phyloP scores from a whole-genome alignment of 2,888 invertebrate species.

The Ectropis crepuscularia region DNA sequence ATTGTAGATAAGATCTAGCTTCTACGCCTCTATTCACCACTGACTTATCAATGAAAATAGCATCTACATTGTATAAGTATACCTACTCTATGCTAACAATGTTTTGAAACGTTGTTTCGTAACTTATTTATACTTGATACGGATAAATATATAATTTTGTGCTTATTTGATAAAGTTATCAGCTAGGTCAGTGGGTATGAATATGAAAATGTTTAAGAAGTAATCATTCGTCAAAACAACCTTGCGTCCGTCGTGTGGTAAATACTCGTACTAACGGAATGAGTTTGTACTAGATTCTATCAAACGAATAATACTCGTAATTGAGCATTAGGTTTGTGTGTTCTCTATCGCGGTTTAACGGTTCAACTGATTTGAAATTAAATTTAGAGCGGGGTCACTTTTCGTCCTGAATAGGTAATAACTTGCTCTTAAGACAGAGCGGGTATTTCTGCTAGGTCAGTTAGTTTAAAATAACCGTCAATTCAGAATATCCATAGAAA shows the following conservation, averaged over 20 bases:
- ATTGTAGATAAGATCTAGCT: constrained; percentile 47
- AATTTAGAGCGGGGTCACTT: too few species aligned
- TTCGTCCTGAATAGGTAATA: too few species aligned
- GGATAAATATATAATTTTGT: not conserved
- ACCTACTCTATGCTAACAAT: constrained; percentile 14
- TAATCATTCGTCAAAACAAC: constrained; percentile 3
- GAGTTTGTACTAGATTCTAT: not conserved
- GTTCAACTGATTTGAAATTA: too few species aligned
- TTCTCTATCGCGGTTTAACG: too few species aligned
- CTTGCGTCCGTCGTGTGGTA: not conserved
- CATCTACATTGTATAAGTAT: constrained; percentile 3
- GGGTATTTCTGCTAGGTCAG: not conserved
- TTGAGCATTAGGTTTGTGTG: too few species aligned
- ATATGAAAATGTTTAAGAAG: constrained; percentile 2
- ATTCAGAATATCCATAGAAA: not conserved
- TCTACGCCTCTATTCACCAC: constrained; percentile 52
- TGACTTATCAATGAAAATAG: constrained; percentile 54
- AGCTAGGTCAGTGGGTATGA: constrained; percentile 12
- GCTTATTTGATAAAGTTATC: constrained; percentile 22
- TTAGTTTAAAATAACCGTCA: constrained; percentile 26
- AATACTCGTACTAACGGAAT: not conserved
- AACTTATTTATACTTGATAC: constrained; percentile 12
- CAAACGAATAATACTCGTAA: too few species aligned
- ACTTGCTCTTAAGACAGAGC: too few species aligned
- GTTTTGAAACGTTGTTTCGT: constrained; percentile 31